Evolutionary conservation across 1,140 invertebrate species (phyloP).

Genomic region (Zaprionus gabonicus): DNA sequence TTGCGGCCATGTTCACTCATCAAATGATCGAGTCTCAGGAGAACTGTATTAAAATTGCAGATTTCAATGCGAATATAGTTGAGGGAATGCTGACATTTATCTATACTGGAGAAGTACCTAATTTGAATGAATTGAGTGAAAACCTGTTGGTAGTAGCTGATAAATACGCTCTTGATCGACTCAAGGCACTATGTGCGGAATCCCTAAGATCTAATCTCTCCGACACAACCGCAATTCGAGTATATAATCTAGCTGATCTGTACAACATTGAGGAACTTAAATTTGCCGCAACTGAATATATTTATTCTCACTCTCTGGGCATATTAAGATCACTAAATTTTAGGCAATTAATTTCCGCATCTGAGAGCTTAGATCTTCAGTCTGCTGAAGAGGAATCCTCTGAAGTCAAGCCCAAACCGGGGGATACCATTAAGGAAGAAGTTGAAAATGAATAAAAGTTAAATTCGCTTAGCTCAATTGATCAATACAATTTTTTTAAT

Average conservation of each 20-base stretch:
- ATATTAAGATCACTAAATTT: background rate
- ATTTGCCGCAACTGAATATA: background rate
- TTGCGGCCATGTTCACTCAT: conserved; percentile 4
- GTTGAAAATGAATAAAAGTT: background rate
- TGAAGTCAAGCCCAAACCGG: background rate
- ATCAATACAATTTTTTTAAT: background rate
- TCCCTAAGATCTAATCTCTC: background rate
- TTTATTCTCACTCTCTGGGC: background rate
- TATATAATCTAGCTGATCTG: background rate
- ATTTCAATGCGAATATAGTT: background rate
- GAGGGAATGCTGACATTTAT: background rate
- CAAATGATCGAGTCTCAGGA: background rate
- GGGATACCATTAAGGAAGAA: background rate
- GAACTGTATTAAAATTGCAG: background rate
- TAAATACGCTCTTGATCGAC: background rate
- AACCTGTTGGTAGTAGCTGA: background rate
- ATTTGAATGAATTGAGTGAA: background rate
- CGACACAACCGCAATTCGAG: background rate
- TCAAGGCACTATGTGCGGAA: background rate
- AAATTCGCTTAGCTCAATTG: background rate
- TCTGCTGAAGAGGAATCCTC: background rate
- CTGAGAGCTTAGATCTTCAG: background rate
- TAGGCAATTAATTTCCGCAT: conserved; percentile 1
- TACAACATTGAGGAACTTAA: background rate
- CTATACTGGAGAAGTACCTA: background rate